These are phyloP conservation scores for Suncus etruscus DNA, from an alignment of 2,113 vertebrate genomes.

Conservation along the genomic window DNA sequence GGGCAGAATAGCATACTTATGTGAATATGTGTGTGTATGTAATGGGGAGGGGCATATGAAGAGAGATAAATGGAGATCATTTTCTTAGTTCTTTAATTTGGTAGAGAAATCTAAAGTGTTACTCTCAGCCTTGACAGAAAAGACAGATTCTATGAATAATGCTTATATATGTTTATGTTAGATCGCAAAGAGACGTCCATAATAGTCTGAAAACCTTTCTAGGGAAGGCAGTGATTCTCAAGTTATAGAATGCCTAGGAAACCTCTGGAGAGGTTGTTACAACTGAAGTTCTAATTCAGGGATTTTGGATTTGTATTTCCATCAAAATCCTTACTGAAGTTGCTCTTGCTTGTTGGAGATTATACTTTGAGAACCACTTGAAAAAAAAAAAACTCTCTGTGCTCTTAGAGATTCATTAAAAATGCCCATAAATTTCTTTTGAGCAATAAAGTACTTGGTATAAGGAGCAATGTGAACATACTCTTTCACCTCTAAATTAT, in stretches of 20 bases:
- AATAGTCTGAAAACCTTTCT: background rate
- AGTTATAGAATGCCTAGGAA: background rate
- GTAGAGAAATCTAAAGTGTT: slow-evolving; percentile 13
- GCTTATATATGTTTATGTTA: background rate
- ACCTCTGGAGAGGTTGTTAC: background rate
- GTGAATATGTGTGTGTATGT: background rate
- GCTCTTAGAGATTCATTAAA: slow-evolving; percentile 51
- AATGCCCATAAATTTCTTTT: slow-evolving; percentile 44
- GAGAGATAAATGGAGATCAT: background rate
- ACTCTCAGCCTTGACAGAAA: background rate
- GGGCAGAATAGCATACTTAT: background rate
- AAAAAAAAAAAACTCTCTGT: background rate
- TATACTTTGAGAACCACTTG: slow-evolving; percentile 42
- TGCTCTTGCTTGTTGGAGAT: background rate
- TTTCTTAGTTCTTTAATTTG: background rate
- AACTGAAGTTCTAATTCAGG: background rate
- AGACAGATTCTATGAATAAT: background rate
- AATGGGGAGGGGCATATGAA: background rate
- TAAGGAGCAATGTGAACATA: background rate
- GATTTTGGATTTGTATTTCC: background rate
- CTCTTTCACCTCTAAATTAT: slow-evolving; percentile 52
- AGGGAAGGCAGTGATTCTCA: background rate
- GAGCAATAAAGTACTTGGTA: slow-evolving; percentile 32
- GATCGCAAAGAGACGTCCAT: background rate
- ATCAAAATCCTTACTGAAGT: background rate